Evolutionary conservation across 1,140 invertebrate species (phyloP).

Genomic region (Vanessa atalanta): DNA sequence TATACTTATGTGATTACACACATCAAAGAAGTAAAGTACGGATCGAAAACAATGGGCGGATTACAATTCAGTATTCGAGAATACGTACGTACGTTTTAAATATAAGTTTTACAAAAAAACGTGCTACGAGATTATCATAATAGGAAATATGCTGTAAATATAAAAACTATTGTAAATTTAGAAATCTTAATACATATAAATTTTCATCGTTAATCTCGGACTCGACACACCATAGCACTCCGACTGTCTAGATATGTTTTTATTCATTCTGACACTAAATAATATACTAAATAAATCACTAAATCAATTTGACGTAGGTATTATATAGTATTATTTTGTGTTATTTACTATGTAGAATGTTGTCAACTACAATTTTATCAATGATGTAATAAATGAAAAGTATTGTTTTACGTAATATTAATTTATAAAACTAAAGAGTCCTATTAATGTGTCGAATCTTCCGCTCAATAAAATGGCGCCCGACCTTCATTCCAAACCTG

Average conservation of each 20-base stretch:
- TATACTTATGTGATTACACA: constrained; percentile 25
- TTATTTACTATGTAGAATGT: too few relatives aligned
- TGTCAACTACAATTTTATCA: too few relatives aligned
- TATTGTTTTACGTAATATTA: too few relatives aligned
- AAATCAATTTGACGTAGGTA: too few relatives aligned
- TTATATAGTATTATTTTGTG: too few relatives aligned
- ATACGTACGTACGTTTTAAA: constrained; percentile 12
- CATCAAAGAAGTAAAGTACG: constrained; percentile 36
- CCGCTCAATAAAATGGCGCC: constrained; percentile 26
- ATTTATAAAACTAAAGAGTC: background rate
- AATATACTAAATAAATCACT: too few relatives aligned
- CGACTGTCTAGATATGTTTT: background rate
- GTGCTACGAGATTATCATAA: background rate
- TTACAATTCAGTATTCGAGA: constrained; percentile 32
- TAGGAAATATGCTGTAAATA: constrained; percentile 34
- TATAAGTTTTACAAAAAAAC: constrained; percentile 2
- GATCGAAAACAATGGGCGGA: constrained; percentile 57
- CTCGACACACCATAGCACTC: constrained; percentile 4
- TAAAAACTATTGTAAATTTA: constrained; percentile 24
- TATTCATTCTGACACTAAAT: too few relatives aligned
- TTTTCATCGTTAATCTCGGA: background rate
- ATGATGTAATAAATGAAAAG: too few relatives aligned
- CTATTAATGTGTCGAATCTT: constrained; percentile 7
- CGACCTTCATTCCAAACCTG: constrained; percentile 24
- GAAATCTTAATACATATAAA: constrained; percentile 15